Percentiles rank a stretch among this genome's conserved stretches.
Conservation (phyloP, 1,140 invertebrate genomes). For the Apocrypta bakeri region DNA sequence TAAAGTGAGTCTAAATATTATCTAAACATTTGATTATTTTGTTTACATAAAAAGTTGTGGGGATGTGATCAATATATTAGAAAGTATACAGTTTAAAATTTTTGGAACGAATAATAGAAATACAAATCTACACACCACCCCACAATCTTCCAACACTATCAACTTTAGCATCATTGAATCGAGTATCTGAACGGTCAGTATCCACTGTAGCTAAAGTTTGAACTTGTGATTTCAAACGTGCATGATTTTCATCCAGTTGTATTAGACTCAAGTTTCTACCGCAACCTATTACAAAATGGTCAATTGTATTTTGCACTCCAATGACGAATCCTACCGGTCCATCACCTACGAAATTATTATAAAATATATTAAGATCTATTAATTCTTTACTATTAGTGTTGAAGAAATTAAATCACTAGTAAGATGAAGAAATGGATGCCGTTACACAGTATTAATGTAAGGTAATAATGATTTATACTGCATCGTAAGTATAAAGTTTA, state of each 20-base stretch:
- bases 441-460: no score
- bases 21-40: no score
- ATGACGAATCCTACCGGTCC: constrained; percentile 79
- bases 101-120: background rate
- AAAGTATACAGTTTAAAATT: no score
- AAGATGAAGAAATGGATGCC: no score
- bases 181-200: constrained; percentile 75
- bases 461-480: no score
- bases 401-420: no score
- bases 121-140: constrained; percentile 75
- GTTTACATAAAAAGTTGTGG: no score
- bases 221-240: constrained; percentile 65
- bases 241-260: constrained; percentile 72
- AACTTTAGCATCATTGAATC: constrained; percentile 92
- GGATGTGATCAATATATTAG: no score
- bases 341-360: constrained; percentile 67
- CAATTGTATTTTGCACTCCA: constrained; percentile 78
- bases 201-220: constrained; percentile 79
- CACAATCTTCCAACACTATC: constrained; percentile 86
- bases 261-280: constrained; percentile 80
- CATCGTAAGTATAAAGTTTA: no score
- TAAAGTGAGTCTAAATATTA: no score
- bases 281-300: constrained; percentile 80
- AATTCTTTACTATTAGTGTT: no score
- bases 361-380: background rate